Percentiles rank a stretch among this genome's conserved stretches.
Evolutionary conservation across 2,797 vertebrate species (phyloP).

Genomic region (Trachurus trachurus): DNA sequence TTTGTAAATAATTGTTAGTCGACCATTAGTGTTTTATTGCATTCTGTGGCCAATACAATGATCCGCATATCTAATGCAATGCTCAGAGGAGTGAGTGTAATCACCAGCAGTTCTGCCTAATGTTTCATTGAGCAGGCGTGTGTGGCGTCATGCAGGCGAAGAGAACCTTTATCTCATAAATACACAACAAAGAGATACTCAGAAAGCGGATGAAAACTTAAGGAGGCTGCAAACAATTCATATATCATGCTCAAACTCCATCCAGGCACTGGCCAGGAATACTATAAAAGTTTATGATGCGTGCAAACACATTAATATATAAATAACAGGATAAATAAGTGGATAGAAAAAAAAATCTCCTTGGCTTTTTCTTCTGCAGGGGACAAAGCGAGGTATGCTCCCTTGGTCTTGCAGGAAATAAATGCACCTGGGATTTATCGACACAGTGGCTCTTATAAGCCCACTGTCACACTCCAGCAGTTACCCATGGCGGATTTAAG

Average conservation of each 20-base stretch:
- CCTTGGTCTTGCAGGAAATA: constrained; percentile 78
- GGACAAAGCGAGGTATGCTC: constrained; percentile 69
- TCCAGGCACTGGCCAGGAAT: constrained; percentile 20
- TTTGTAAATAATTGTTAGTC: constrained; percentile 45
- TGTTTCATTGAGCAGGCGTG: constrained; percentile 28
- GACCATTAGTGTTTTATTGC: constrained; percentile 58
- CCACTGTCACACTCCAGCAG: constrained; percentile 84
- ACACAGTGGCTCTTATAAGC: constrained; percentile 83
- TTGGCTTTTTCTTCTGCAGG: constrained; percentile 57
- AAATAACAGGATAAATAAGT: constrained; percentile 64
- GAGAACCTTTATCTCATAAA: constrained; percentile 35
- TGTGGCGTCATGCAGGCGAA: constrained; percentile 54
- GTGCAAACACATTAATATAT: constrained; percentile 61
- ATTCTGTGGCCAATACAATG: constrained; percentile 23
- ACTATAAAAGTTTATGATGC: constrained; percentile 52
- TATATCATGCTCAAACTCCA: constrained; percentile 18
- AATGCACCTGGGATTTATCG: constrained; percentile 83
- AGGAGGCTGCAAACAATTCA: constrained; percentile 31
- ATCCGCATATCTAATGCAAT: constrained; percentile 65
- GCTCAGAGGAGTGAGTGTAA: constrained; percentile 50
- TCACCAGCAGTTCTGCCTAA: constrained; percentile 42
- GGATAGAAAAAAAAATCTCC: constrained; percentile 43
- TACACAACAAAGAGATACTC: constrained; percentile 25
- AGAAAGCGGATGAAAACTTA: constrained; percentile 18
- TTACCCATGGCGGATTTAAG: constrained; percentile 76